Conservation (phyloP, 2,113 vertebrate species). For the Erythrocercus mccallii region DNA sequence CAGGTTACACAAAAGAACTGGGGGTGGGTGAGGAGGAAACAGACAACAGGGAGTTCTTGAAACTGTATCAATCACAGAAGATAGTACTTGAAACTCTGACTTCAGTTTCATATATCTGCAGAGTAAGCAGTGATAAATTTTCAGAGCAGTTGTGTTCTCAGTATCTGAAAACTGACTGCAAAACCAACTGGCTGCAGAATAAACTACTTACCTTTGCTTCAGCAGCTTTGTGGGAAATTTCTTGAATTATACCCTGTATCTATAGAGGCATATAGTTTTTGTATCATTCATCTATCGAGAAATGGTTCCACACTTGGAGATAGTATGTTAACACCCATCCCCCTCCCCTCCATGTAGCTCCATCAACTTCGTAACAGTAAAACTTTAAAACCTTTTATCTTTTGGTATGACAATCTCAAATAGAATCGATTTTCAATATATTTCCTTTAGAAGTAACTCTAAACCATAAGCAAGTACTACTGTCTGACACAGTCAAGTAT, state of each 20-base stretch:
- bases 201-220: not conserved
- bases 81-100: not conserved
- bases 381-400: not conserved
- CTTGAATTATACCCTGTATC: not conserved
- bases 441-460: not conserved
- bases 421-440: not conserved
- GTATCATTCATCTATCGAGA: not conserved
- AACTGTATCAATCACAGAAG: fast-evolving
- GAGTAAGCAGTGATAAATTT: not conserved
- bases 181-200: not conserved
- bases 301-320: not conserved
- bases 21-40: not conserved
- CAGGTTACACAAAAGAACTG: not conserved
- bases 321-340: not conserved
- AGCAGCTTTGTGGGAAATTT: not conserved
- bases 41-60: not conserved
- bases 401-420: not conserved
- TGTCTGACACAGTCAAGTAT: not conserved
- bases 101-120: not conserved
- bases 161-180: not conserved
- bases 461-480: not conserved
- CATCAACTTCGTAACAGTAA: not conserved
- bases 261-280: not conserved
- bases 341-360: not conserved
- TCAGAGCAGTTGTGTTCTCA: not conserved